Conservation (phyloP, 2,888 invertebrate genomes). For the Hoplodrina blanda region DNA sequence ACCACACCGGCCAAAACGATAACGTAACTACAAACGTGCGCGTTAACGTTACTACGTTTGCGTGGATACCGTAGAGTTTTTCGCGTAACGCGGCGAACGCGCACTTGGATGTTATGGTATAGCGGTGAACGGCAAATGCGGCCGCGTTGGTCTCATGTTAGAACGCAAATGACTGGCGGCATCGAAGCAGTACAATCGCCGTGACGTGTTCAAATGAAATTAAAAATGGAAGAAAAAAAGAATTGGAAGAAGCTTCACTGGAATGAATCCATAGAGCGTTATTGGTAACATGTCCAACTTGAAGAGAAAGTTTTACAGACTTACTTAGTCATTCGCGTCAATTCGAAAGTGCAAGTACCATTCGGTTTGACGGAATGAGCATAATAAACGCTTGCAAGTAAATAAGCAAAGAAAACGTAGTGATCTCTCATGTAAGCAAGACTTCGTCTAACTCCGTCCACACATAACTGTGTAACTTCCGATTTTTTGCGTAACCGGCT, state of each 20-base stretch:
- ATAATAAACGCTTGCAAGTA: constrained; percentile 59
- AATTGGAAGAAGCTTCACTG: constrained; percentile 76
- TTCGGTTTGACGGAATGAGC: constrained; percentile 58
- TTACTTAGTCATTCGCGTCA: constrained; percentile 75
- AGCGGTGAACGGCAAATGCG: constrained; percentile 71
- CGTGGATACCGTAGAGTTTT: constrained; percentile 62
- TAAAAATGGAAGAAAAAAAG: constrained; percentile 73
- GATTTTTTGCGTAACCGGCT: constrained; percentile 61
- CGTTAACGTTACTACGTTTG: constrained; percentile 67
- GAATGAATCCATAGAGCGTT: constrained; percentile 78
- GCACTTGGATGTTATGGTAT: constrained; percentile 65
- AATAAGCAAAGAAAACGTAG: constrained; percentile 47
- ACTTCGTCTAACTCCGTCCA: neutral
- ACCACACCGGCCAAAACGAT: constrained; percentile 62
- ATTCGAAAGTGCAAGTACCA: constrained; percentile 86
- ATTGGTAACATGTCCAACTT: constrained; percentile 74
- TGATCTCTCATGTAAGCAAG: constrained; percentile 30
- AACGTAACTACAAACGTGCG: constrained; percentile 68
- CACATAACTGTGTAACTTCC: constrained; percentile 51
- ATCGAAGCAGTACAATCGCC: constrained; percentile 80
- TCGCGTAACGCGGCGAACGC: constrained; percentile 69
- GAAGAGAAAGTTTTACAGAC: constrained; percentile 78
- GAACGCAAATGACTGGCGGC: constrained; percentile 80
- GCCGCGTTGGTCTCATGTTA: constrained; percentile 81
- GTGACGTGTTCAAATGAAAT: constrained; percentile 84